Evolutionary conservation across 2,797 vertebrate species (phyloP), one percentile per base, ranked within the genome.

Genomic region (Hippopotamyrus pictus): DNA sequence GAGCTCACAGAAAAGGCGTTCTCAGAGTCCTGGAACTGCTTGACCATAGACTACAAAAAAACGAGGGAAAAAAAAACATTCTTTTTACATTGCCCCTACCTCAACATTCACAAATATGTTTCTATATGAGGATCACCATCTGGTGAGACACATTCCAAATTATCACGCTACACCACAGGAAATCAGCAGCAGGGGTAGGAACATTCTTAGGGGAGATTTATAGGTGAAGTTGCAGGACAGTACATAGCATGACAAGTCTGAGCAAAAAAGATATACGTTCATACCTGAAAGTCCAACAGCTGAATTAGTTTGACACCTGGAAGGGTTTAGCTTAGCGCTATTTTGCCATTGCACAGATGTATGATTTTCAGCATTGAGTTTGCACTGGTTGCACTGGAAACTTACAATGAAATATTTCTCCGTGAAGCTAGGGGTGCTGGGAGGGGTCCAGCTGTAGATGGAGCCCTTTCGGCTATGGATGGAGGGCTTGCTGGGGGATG

Each of bases 321-420:
- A 54, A 54, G 29, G 62, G 12, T 53, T 44, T 17, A 82, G 85
- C 51, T 76, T n/a, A 54, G 25, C 9, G 14, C 14, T 33, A 19
- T 57, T 86, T 19, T 37, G 25, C 50, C 48, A 3, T 33, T 11
- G 19, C 22, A 62, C 62, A 88, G 22, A 33, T 57, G 33, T 73
- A 29, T 48, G 50, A 51, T 51, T 51, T 51, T 51, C 33, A 44
- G 17, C 73, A 12, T 8, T 76, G 37, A 76, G 33, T 79, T 11
- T 89, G 25, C 46, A 50, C 25, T 37, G 22, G 73, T 41, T 14
- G 11, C 3, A 9, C 22, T 12, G 17, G 14, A 9, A 0, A 94
- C 97, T 97, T 93, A 99, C 97, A 91, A 97, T 94, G 89, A 97
- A 98, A 92, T 98, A 98, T 19, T 97, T 98, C 93, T 99, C 98